phyloP scores from a whole-genome alignment of 1,140 invertebrate genomes.

The Mizuhopecten yessoensis region DNA sequence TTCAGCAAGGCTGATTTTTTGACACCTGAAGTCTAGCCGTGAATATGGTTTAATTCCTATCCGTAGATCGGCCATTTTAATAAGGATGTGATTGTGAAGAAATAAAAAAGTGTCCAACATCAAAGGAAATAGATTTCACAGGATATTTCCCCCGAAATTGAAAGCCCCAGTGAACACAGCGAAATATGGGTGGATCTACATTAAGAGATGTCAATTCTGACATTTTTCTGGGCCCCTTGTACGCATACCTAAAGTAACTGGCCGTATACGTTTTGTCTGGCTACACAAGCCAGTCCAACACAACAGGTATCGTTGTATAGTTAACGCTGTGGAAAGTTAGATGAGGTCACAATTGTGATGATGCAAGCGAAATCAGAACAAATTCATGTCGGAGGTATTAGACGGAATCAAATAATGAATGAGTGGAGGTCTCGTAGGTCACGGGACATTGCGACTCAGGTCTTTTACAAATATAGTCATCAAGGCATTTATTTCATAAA shows the following conservation, averaged over 20 bases:
- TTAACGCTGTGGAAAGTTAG: not conserved
- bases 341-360: not conserved
- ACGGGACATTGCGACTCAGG: not conserved
- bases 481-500: not conserved
- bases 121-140: conserved; percentile 24
- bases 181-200: too few species aligned
- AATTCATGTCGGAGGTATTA: not conserved
- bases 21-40: conserved; percentile 15
- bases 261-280: not conserved
- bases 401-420: not conserved
- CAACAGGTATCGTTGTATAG: not conserved
- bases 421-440: not conserved
- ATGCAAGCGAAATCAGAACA: not conserved
- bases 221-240: not conserved
- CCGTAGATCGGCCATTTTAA: not conserved
- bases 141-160: not conserved
- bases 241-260: not conserved
- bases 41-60: not conserved
- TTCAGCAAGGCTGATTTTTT: not conserved
- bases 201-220: not conserved
- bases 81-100: conserved; percentile 38
- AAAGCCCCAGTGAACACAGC: not conserved
- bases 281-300: not conserved
- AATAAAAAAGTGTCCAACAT: not conserved
- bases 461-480: not conserved